These are phyloP conservation scores for Bufo gargarizans DNA, from an alignment of 2,113 vertebrate species.

Conservation along the genomic window DNA sequence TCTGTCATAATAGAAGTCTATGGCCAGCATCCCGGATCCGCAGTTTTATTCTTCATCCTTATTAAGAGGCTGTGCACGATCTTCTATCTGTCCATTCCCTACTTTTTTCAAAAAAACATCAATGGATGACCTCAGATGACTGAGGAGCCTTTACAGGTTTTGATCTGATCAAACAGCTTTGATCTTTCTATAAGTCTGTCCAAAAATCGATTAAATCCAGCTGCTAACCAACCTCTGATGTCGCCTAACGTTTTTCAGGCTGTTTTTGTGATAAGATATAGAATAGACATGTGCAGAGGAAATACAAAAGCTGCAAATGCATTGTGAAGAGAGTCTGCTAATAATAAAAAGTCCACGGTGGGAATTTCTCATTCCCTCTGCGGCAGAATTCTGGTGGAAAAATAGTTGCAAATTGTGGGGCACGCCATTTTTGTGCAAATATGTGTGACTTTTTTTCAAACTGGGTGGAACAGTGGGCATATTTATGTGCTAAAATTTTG, in stretches of 20 bases:
- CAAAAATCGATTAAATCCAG: background rate
- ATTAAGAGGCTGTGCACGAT: background rate
- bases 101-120: background rate
- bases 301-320: background rate
- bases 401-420: no score
- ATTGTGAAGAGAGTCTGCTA: background rate
- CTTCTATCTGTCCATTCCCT: background rate
- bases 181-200: background rate
- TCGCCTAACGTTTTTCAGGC: background rate
- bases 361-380: background rate
- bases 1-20: no score
- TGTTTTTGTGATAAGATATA: background rate
- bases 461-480: no score
- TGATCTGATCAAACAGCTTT: background rate
- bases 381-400: no score
- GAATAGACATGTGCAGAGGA: background rate
- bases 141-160: background rate
- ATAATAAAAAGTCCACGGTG: background rate
- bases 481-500: no score
- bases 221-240: background rate
- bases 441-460: no score
- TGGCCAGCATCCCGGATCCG: no score
- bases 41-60: background rate
- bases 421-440: no score
- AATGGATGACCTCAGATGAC: background rate